Evolutionary conservation across 2,113 vertebrate species (phyloP).

Genomic region (Corydoras sp.): DNA sequence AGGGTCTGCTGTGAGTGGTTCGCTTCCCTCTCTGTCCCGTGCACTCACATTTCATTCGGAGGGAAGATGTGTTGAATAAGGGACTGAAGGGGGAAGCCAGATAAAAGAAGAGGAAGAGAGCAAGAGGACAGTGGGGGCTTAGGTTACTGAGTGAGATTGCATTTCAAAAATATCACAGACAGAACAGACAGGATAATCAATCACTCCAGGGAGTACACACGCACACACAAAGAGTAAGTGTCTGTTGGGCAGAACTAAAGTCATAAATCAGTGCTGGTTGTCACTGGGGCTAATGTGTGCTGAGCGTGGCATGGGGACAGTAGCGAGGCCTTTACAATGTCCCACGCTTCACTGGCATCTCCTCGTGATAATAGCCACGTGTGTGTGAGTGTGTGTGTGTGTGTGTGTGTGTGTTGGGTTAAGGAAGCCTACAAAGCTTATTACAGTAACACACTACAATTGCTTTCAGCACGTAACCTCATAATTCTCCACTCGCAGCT

Average conservation of each 20-base stretch:
- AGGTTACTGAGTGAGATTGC: slow-evolving; percentile 55
- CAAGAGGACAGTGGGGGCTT: slow-evolving; percentile 41
- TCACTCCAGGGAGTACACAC: slow-evolving; percentile 51
- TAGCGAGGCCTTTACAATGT: slow-evolving; percentile 42
- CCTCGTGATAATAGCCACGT: slow-evolving; percentile 45
- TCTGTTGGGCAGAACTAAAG: slow-evolving; percentile 56
- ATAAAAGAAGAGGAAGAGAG: slow-evolving; percentile 18
- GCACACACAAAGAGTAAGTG: slow-evolving; percentile 42
- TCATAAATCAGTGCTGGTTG: slow-evolving; percentile 65
- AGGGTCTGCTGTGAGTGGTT: neutral
- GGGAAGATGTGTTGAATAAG: slow-evolving; percentile 1
- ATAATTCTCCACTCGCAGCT: slow-evolving; percentile 54
- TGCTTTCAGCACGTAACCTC: slow-evolving; percentile 54
- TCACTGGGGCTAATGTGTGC: slow-evolving; percentile 53
- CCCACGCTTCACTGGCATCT: slow-evolving; percentile 48
- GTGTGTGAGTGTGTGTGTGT: slow-evolving; percentile 30
- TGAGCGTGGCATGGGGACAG: slow-evolving; percentile 40
- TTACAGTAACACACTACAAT: slow-evolving; percentile 57
- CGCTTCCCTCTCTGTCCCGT: neutral
- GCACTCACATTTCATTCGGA: slow-evolving; percentile 15
- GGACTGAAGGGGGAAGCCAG: neutral
- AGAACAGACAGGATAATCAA: slow-evolving; percentile 68
- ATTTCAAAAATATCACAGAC: slow-evolving; percentile 63
- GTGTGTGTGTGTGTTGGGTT: slow-evolving; percentile 8
- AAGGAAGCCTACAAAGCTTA: slow-evolving; percentile 53